Base-by-base conservation (phyloP, 2,888 invertebrate genomes). In the Tachina fera region DNA sequence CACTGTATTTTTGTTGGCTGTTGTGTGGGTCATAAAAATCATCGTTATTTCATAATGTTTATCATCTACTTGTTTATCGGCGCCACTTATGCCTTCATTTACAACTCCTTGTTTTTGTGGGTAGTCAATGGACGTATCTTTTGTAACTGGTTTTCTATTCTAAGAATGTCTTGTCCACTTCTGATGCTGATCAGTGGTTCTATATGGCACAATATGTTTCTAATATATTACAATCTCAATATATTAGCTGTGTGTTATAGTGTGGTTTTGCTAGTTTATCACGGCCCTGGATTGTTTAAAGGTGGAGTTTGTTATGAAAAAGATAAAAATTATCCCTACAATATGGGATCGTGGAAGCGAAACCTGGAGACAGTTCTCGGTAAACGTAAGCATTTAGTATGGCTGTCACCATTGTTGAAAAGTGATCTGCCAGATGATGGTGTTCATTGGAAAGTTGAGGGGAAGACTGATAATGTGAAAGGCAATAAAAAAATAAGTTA, bases 1-100 rank as follows among this genome's bases (percentile, higher is more conserved):
- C 96, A 97, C 91, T 97, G 98, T 90, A 95, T 96, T 87, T 98
- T 98, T 91, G 96, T 96, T 47, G 97, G 97, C 22, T 96, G 96
- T 90, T 98, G 98, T 91, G 94, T 98, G 61, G 98, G 98, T 1
- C 96, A 97, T 91, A 94, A 93, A 83, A 98, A 98, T 92, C 96
- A 97, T 88, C 95, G 98, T 90, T 98, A 96, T 92, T 98, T 98
- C 90, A 93, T 97, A 67, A 94, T 96, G 91, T 96, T 97, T 91
- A 93, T 97, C 0, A 91, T 96, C 49, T 96, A 97, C 90, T 93
- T 96, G 78, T 96, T 96, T 89, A 88, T 96, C 67, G 95, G 96
- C 2, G 95, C 96, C 87, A 63, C 94, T 0, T 97, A 97, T 92
- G 94, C 95, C 47, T 94, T 96, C 85, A 94, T 94, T 89, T 96